Percentiles rank a stretch among this genome's conserved stretches.
These are phyloP conservation scores for Nemotelus nigrinus DNA, from an alignment of 2,888 invertebrate genomes.

Conservation along the genomic window DNA sequence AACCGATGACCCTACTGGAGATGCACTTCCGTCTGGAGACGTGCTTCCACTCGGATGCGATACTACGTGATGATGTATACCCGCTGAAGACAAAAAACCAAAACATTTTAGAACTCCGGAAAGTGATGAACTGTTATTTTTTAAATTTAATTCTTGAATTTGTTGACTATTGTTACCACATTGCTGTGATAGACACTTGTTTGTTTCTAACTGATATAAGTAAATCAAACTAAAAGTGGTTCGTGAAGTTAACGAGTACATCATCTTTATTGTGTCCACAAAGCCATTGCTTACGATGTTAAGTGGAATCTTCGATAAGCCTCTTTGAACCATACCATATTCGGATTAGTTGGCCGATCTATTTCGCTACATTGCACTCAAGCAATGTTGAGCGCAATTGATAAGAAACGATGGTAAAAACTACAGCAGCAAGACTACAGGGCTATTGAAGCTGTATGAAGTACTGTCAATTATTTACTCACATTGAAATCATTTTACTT, in stretches of 20 bases:
- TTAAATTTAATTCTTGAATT: no score
- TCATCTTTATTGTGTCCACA: not conserved
- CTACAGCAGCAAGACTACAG: no score
- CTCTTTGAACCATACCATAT: not conserved
- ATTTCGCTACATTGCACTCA: no score
- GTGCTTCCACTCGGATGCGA: not conserved
- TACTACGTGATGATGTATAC: conserved; percentile 33
- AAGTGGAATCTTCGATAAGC: conserved; percentile 8
- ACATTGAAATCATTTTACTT: no score
- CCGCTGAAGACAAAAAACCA: conserved; percentile 10
- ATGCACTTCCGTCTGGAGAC: not conserved
- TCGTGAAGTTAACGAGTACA: not conserved
- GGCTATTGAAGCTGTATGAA: no score
- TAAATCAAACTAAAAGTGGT: conserved; percentile 7
- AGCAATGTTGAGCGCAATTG: no score
- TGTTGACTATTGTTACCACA: no score
- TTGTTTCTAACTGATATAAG: conserved; percentile 2
- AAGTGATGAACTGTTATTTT: not conserved
- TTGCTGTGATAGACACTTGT: not conserved
- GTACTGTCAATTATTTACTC: no score
- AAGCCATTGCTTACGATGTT: not conserved
- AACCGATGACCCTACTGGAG: not conserved
- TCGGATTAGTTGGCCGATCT: no score
- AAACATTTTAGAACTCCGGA: not conserved
- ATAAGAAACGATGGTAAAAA: no score